A percentile compares a stretch with the other conserved stretches of the same genome.
Evolutionary conservation across 2,113 vertebrate genomes (phyloP).

Genomic region (Trichechus manatus): DNA sequence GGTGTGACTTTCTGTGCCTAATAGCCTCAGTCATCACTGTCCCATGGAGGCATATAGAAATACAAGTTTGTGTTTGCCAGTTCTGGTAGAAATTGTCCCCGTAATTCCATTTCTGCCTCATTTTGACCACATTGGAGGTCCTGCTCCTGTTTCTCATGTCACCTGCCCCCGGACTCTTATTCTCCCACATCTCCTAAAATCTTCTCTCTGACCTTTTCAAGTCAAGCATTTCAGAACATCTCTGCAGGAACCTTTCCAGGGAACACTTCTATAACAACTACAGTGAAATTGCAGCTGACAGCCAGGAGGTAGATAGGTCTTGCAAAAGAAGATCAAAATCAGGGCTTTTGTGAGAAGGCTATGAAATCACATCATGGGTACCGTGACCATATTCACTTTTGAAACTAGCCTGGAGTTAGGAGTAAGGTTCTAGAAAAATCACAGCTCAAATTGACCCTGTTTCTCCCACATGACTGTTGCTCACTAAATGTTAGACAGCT

Average conservation of each 20-base stretch:
- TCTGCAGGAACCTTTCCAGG: background rate
- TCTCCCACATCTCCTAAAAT: background rate
- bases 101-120: background rate
- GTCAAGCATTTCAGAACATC: background rate
- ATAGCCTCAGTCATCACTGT: background rate
- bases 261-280: background rate
- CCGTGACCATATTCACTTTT: background rate
- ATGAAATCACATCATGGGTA: background rate
- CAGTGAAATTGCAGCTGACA: slow-evolving; percentile 5
- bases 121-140: background rate
- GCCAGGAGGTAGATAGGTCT: background rate
- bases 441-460: background rate
- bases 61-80: background rate
- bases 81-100: background rate
- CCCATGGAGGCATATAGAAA: background rate
- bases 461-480: background rate
- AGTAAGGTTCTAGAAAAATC: background rate
- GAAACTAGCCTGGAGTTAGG: background rate
- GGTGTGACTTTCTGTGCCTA: background rate
- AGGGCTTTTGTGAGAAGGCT: background rate
- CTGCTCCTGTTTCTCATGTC: background rate
- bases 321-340: background rate
- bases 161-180: background rate
- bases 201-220: background rate
- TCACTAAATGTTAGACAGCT: slow-evolving; percentile 22